A percentile compares a stretch with the other conserved stretches of the same genome.
phyloP scores from a whole-genome alignment of 2,797 vertebrate species.

The Pseudochirops corinnae region DNA sequence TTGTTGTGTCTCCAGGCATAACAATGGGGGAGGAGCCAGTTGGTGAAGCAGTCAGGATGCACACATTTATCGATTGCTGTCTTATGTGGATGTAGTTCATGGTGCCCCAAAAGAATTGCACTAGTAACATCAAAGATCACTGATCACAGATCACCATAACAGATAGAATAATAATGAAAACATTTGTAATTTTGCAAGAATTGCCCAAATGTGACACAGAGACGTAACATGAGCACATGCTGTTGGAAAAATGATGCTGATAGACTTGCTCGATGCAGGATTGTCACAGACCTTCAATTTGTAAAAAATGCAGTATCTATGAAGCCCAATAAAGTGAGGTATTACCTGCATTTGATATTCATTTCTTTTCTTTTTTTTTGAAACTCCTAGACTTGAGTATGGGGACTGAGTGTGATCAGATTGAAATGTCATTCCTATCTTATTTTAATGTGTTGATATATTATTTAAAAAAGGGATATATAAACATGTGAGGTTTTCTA shows the following conservation, averaged over 20 bases:
- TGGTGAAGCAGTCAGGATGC: not conserved
- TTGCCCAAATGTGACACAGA: not conserved
- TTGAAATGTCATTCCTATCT: not conserved
- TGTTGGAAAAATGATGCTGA: not conserved
- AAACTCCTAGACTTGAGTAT: not conserved
- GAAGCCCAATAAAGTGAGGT: not conserved
- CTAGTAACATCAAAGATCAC: not conserved
- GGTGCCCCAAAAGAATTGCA: not conserved
- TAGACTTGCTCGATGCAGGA: not conserved
- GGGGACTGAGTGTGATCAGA: not conserved
- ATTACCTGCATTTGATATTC: not conserved
- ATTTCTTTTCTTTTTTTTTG: not conserved
- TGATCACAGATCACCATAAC: not conserved
- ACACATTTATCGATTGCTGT: not conserved
- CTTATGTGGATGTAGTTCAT: not conserved
- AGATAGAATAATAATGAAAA: not conserved
- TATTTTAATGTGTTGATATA: not conserved
- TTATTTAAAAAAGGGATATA: not conserved
- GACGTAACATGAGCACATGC: not conserved
- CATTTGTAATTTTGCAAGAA: not conserved
- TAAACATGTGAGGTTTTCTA: not conserved
- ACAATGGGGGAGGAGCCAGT: not conserved
- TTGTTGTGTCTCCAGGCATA: not conserved
- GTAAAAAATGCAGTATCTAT: not conserved
- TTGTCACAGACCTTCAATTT: not conserved